Percentiles rank a stretch among this genome's conserved stretches.
Conservation (phyloP, 2,797 vertebrate species). For the Micromesistius poutassou region DNA sequence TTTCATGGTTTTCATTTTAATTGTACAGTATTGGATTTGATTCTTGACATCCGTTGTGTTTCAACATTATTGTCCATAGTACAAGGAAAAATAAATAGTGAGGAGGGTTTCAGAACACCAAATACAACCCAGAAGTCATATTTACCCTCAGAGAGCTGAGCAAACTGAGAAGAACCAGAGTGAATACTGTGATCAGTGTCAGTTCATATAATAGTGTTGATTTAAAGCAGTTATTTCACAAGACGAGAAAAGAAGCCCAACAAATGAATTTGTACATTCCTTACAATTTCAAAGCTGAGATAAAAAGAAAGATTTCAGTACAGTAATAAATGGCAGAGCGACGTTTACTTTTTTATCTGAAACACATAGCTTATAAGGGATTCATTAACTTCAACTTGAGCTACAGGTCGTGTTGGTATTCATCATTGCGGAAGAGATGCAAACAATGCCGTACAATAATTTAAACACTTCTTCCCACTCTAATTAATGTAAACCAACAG, state of each 20-base stretch:
- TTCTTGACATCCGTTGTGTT: constrained; percentile 38
- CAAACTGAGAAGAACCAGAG: neutral
- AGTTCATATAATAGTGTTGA: constrained; percentile 45
- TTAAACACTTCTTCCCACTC: constrained; percentile 19
- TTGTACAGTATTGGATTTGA: constrained; percentile 54
- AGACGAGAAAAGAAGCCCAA: neutral
- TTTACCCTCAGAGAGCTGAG: neutral
- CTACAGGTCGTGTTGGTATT: constrained; percentile 25
- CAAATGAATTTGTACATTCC: neutral
- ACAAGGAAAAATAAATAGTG: constrained; percentile 42
- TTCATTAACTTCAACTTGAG: neutral
- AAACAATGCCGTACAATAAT: constrained; percentile 39
- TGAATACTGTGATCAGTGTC: constrained; percentile 28
- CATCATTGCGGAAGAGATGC: constrained; percentile 20
- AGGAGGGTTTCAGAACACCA: neutral
- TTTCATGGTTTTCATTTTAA: constrained; percentile 61
- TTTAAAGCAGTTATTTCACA: constrained; percentile 43
- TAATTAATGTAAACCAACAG: constrained; percentile 23
- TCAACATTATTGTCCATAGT: constrained; percentile 57
- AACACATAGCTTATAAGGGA: neutral
- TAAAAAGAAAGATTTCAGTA: constrained; percentile 29
- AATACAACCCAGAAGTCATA: neutral
- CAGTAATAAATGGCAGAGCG: constrained; percentile 18
- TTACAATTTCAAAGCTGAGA: neutral
- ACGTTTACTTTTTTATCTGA: neutral